Conservation (phyloP, 2,797 vertebrate species). For the Sylvilagus floridanus region DNA sequence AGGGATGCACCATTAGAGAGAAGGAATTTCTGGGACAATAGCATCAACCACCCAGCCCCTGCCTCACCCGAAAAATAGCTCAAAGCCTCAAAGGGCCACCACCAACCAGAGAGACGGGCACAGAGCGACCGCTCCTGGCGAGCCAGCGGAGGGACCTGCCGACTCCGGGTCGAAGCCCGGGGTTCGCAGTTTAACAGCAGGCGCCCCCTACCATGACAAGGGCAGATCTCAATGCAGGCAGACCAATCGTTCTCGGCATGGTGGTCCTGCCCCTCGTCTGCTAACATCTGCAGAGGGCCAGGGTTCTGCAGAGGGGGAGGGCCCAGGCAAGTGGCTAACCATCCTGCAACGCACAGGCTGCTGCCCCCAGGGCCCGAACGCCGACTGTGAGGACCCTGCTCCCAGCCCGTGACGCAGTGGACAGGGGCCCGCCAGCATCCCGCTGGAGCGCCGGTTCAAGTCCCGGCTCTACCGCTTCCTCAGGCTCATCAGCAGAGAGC, state of each 20-base stretch:
- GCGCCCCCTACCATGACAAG: rapidly evolving
- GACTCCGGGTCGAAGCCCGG: rapidly evolving
- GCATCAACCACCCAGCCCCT: neutral
- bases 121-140: neutral
- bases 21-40: neutral
- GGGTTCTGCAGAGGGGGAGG: neutral
- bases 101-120: neutral
- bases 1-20: neutral
- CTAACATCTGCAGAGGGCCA: no score
- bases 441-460: no score
- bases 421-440: no score
- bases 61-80: neutral
- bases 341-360: rapidly evolving
- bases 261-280: rapidly evolving
- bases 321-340: rapidly evolving
- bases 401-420: rapidly evolving
- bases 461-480: no score
- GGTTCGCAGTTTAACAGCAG: rapidly evolving
- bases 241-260: rapidly evolving
- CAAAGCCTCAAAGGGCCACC: neutral
- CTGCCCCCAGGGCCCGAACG: rapidly evolving
- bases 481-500: no score
- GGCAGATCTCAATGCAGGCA: rapidly evolving
- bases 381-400: neutral
- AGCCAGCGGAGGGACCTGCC: neutral